Conservation (phyloP, 2,888 invertebrate genomes). For the Platypus cylindrus region DNA sequence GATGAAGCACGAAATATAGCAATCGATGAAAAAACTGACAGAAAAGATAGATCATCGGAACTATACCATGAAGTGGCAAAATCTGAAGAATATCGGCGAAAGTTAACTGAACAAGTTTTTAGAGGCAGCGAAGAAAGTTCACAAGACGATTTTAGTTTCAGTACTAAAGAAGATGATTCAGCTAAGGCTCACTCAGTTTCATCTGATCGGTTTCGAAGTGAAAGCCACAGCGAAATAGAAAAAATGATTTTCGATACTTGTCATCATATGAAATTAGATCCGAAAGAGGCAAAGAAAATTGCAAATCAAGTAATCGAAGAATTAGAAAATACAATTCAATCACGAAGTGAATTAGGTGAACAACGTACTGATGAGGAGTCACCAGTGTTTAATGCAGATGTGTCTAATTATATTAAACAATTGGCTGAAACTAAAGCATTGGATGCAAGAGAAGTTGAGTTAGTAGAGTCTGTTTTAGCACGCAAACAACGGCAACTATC, state of each 20-base stretch:
- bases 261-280: slow-evolving; percentile 34
- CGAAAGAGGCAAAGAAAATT: slow-evolving; percentile 38
- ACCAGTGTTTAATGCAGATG: slow-evolving; percentile 26
- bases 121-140: background rate
- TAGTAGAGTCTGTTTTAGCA: slow-evolving; percentile 39
- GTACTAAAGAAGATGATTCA: slow-evolving; percentile 13
- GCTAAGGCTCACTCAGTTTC: slow-evolving; percentile 30
- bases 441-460: slow-evolving; percentile 36
- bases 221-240: slow-evolving; percentile 34
- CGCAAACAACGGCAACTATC: slow-evolving; percentile 35
- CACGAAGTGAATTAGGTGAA: slow-evolving; percentile 21
- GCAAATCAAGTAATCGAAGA: slow-evolving; percentile 40
- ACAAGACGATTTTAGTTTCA: slow-evolving; percentile 3
- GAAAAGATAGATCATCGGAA: too few species aligned
- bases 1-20: too few species aligned
- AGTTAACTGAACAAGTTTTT: too few species aligned
- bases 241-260: slow-evolving; percentile 33
- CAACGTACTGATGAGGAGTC: slow-evolving; percentile 11
- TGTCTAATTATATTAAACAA: slow-evolving; percentile 34
- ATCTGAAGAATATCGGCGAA: too few species aligned
- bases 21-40: too few species aligned
- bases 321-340: slow-evolving; percentile 42
- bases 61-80: too few species aligned
- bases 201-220: slow-evolving; percentile 31
- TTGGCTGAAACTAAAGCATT: slow-evolving; percentile 36